These are phyloP conservation scores for Drosophila kepulauana DNA, from an alignment of 1,140 invertebrate genomes.

Conservation along the genomic window DNA sequence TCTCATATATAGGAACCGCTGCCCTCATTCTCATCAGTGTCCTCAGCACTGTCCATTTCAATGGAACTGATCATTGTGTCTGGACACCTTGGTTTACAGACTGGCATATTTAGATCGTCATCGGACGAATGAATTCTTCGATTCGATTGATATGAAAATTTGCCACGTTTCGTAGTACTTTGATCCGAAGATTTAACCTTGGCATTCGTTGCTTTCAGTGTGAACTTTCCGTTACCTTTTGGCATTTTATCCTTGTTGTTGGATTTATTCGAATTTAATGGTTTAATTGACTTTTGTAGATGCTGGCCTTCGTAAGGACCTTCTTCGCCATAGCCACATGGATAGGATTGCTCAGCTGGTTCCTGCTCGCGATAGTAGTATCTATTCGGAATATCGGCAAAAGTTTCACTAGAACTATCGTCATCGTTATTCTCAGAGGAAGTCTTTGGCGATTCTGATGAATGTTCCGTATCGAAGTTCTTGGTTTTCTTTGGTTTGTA, in stretches of 20 bases:
- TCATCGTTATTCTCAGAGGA: slow-evolving; percentile 29
- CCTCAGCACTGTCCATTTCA: slow-evolving; percentile 11
- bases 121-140: background rate
- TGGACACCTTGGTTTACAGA: slow-evolving; percentile 30
- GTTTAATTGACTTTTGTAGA: background rate
- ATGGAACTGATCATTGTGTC: slow-evolving; percentile 39
- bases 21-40: slow-evolving; percentile 35
- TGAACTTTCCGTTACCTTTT: background rate
- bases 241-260: background rate
- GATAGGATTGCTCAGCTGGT: slow-evolving; percentile 46
- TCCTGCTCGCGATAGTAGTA: slow-evolving; percentile 59
- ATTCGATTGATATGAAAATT: background rate
- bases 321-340: slow-evolving; percentile 52
- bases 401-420: slow-evolving; percentile 51
- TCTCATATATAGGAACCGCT: slow-evolving; percentile 34
- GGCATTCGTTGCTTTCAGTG: background rate
- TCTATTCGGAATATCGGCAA: slow-evolving; percentile 63
- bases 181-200: background rate
- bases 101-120: slow-evolving; percentile 9
- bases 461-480: background rate
- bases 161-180: background rate
- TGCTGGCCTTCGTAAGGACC: slow-evolving; percentile 40
- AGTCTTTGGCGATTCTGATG: background rate
- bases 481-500: background rate
- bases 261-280: background rate